A percentile compares a stretch with the other conserved stretches of the same genome.
Conservation (phyloP, 2,113 vertebrate genomes). For the Calonectris borealis region DNA sequence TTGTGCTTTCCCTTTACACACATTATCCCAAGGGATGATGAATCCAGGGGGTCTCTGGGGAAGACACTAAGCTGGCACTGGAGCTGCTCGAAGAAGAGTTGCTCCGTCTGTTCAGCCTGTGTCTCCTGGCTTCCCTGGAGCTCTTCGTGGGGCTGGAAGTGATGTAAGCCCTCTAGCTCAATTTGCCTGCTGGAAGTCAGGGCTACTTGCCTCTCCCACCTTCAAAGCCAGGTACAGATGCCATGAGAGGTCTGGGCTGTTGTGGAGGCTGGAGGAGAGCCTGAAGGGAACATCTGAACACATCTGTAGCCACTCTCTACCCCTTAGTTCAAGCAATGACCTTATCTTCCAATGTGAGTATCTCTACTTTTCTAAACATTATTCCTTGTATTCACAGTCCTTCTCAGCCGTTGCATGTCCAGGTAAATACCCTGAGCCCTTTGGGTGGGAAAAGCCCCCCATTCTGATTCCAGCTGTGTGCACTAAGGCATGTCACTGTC, state of each 20-base stretch:
- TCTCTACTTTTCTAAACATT: neutral
- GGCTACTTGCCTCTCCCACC: neutral
- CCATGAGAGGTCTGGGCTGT: neutral
- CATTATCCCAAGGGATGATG: neutral
- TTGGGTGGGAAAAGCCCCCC: neutral
- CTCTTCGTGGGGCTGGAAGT: neutral
- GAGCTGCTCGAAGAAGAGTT: neutral
- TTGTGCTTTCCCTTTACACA: neutral
- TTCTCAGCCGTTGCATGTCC: neutral
- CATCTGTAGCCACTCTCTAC: neutral
- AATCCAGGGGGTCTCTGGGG: neutral
- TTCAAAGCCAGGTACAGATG: neutral
- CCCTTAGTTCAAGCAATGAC: neutral
- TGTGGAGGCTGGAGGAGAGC: neutral
- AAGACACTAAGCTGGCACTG: neutral
- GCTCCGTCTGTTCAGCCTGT: neutral
- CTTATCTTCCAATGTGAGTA: neutral
- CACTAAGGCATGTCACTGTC: neutral
- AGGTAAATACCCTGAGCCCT: neutral
- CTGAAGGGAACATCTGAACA: neutral
- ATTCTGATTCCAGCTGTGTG: neutral
- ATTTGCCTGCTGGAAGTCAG: neutral
- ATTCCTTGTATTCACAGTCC: neutral
- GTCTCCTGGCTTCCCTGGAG: neutral
- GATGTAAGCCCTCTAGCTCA: neutral